These are phyloP conservation scores for Drosophila serrata DNA, from an alignment of 1,140 invertebrate species.

Conservation along the genomic window DNA sequence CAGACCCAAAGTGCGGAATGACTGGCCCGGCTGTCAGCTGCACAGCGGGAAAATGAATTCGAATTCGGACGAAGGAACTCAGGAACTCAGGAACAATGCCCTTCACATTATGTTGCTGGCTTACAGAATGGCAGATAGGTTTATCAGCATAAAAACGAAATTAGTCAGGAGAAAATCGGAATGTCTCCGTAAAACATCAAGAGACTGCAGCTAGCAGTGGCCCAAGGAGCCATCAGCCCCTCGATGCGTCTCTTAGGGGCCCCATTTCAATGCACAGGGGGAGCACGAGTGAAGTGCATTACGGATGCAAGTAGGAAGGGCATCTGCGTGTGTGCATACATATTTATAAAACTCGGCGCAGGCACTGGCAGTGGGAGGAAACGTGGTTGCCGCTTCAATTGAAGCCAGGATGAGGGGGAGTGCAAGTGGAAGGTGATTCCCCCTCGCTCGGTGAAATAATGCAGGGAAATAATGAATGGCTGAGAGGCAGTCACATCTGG, in stretches of 20 bases:
- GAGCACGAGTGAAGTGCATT: slow-evolving; percentile 22
- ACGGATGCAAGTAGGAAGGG: slow-evolving; percentile 34
- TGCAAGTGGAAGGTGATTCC: not conserved
- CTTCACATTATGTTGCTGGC: not conserved
- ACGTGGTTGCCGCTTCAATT: slow-evolving; percentile 21
- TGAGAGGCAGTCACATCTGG: slow-evolving; percentile 19
- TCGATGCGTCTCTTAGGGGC: not conserved
- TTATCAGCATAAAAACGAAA: not conserved
- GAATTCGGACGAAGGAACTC: slow-evolving; percentile 19
- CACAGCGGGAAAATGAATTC: slow-evolving; percentile 18
- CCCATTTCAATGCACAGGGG: not conserved
- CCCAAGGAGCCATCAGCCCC: not conserved
- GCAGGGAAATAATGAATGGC: slow-evolving; percentile 50
- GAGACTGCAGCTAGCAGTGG: not conserved
- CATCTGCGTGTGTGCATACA: slow-evolving; percentile 31
- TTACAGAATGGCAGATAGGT: slow-evolving; percentile 6
- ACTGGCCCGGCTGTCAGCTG: slow-evolving; percentile 26
- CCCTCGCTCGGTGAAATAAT: slow-evolving; percentile 41
- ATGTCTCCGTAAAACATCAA: not conserved
- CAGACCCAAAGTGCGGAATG: slow-evolving; percentile 3
- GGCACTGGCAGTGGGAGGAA: slow-evolving; percentile 22
- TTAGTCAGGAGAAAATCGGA: not conserved
- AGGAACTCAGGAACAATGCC: too few species aligned
- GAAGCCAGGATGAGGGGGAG: not conserved
- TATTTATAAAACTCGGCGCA: slow-evolving; percentile 35